Evolutionary conservation across 1,140 invertebrate genomes (phyloP).

Genomic region (Drosophila sechellia): DNA sequence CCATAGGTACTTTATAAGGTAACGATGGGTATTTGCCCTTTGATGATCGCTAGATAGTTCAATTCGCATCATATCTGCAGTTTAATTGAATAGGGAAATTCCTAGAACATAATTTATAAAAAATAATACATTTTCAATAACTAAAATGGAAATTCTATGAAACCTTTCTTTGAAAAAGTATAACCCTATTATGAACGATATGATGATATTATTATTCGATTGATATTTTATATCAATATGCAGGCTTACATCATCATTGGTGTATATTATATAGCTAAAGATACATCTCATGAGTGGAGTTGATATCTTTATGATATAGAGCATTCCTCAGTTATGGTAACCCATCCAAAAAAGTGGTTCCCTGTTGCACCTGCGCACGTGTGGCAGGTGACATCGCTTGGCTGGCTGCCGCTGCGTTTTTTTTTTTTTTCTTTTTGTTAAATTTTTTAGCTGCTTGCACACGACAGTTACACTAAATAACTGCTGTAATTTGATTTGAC

Average conservation of each 20-base stretch:
- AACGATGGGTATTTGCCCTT: conserved; percentile 13
- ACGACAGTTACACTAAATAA: conserved; percentile 68
- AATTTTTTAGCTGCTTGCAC: conserved; percentile 3
- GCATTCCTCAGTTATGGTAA: background rate
- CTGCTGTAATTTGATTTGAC: conserved; percentile 76
- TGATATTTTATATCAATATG: too few relatives aligned
- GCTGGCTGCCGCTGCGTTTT: conserved; percentile 21
- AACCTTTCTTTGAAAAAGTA: too few relatives aligned
- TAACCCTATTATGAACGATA: too few relatives aligned
- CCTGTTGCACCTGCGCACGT: conserved; percentile 38
- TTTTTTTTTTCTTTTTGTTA: background rate
- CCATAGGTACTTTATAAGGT: background rate
- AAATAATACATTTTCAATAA: too few relatives aligned
- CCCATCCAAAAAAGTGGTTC: background rate
- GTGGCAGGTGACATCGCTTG: conserved; percentile 66
- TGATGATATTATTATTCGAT: too few relatives aligned
- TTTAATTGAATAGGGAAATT: background rate
- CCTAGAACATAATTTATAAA: too few relatives aligned
- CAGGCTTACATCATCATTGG: too few relatives aligned
- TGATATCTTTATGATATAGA: background rate
- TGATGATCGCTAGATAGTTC: too few relatives aligned
- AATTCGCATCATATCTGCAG: background rate
- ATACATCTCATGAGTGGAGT: too few relatives aligned
- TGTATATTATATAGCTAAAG: too few relatives aligned
- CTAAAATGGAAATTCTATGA: too few relatives aligned